These are phyloP conservation scores for Amblyopsis hoosieri DNA, from an alignment of 2,797 vertebrate species.

Conservation along the genomic window DNA sequence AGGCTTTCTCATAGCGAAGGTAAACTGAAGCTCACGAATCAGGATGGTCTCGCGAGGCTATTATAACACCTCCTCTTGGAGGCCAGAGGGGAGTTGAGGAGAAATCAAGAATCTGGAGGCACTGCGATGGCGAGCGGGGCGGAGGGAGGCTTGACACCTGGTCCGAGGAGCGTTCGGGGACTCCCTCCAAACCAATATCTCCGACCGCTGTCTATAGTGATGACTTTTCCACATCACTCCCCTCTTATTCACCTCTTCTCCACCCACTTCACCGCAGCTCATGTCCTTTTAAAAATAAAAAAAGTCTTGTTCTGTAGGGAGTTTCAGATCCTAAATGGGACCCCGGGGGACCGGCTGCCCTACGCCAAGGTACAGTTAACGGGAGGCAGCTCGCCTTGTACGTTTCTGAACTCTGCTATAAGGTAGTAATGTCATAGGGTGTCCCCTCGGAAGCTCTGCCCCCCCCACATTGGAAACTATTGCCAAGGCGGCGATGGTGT, in stretches of 20 bases:
- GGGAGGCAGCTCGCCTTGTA: not conserved
- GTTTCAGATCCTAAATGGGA: slow-evolving; percentile 57
- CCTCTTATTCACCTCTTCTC: slow-evolving; percentile 30
- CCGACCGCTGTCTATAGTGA: slow-evolving; percentile 47
- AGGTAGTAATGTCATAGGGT: too few relatives aligned
- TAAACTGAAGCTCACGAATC: too few relatives aligned
- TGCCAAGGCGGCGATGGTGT: too few relatives aligned
- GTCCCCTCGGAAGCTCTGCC: too few relatives aligned
- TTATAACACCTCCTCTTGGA: not conserved
- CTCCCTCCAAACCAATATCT: slow-evolving; percentile 34
- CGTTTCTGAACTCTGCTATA: too few relatives aligned
- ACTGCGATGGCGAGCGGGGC: slow-evolving; percentile 23
- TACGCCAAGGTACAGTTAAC: slow-evolving; percentile 29
- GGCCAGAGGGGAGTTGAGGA: slow-evolving; percentile 8
- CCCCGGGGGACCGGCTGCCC: slow-evolving; percentile 42
- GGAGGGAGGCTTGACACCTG: slow-evolving; percentile 37
- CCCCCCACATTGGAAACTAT: too few relatives aligned
- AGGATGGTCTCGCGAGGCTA: too few relatives aligned
- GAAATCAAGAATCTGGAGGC: slow-evolving; percentile 35
- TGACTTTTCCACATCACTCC: slow-evolving; percentile 61
- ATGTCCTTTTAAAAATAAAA: slow-evolving; percentile 67
- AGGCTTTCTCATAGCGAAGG: too few relatives aligned
- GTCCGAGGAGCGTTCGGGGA: slow-evolving; percentile 30
- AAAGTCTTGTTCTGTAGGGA: slow-evolving; percentile 63
- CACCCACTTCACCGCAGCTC: slow-evolving; percentile 38